Evolutionary conservation across 2,888 invertebrate species (phyloP), one percentile per base, ranked within the genome.

Genomic region (Perithous albicinctus): DNA sequence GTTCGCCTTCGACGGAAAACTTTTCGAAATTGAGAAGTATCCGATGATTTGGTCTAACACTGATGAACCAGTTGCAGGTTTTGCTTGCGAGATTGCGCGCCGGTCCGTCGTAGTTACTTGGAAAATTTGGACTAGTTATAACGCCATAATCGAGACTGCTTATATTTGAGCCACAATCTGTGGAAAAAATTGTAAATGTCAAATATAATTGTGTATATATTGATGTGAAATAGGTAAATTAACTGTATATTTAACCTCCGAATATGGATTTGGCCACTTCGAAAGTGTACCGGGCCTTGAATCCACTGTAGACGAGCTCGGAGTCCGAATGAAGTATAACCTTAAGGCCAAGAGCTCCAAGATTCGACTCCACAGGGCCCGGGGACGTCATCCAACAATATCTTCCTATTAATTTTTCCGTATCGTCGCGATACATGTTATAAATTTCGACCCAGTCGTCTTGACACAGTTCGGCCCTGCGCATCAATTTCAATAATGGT

Each of bases 21-120:
- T 95, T 95, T 91, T 97, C 96, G 93, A 99, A 98, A 93, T 97
- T 96, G 90, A 99, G 95, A 91, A 99, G 95, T 89, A 99, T 96
- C 91, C 96, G 96, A 93, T 97, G 97, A 88, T 96, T 96, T 38
- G 97, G 96, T 86, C 96, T 95, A 80, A 98, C 98, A 84, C 95
- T 96, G 91, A 99, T 97, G 92, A 97, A 97, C 99, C 99, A 99
- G 93, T 99, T 98, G 94, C 99, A 99, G 84, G 97, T 97, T 93
- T 96, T 96, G 86, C 97, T 97, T 66, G 97, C 96, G 86, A 96
- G 94, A 73, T 96, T 96, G 86, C 95, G 95, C 56, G 95, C 94
- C 1, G 97, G 97, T 63, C 97, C 96, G 90, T 96, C 96, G 94
- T 99, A 99, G 88, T 98, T 96, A 81, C 95, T 95, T 70, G 99